phyloP scores from a whole-genome alignment of 2,888 invertebrate species.

The Didymodactylos carnosus region DNA sequence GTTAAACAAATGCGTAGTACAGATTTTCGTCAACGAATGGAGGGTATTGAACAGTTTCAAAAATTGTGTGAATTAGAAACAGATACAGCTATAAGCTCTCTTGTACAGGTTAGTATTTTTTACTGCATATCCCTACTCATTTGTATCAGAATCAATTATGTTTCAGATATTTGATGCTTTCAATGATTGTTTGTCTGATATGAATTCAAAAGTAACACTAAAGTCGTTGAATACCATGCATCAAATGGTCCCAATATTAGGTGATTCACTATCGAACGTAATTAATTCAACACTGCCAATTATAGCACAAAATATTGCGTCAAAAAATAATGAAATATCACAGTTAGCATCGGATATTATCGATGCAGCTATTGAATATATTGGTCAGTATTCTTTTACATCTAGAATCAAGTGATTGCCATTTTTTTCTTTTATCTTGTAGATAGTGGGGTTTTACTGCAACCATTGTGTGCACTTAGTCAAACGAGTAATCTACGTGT shows the following conservation, averaged over 20 bases:
- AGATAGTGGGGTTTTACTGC: conserved; percentile 8
- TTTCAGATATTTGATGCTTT: conserved; percentile 33
- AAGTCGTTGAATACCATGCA: conserved; percentile 21
- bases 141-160: not conserved
- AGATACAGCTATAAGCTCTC: conserved; percentile 21
- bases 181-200: conserved; percentile 29
- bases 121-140: not conserved
- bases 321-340: conserved; percentile 13
- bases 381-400: not conserved
- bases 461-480: conserved; percentile 6
- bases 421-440: not conserved
- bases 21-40: conserved; percentile 29
- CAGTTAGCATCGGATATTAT: conserved; percentile 11
- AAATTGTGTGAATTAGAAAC: conserved; percentile 25
- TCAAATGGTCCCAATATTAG: conserved; percentile 9
- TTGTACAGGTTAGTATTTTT: conserved; percentile 24
- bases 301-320: conserved; percentile 13
- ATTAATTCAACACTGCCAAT: conserved; percentile 4
- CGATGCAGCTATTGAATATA: conserved; percentile 9
- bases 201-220: conserved; percentile 33
- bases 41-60: conserved; percentile 25
- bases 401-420: not conserved
- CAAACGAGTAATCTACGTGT: conserved; percentile 7
- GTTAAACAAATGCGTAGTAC: conserved; percentile 21
- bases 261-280: conserved; percentile 4